Evolutionary conservation across 2,888 invertebrate genomes (phyloP).

Genomic region (Nomada goodeniana): DNA sequence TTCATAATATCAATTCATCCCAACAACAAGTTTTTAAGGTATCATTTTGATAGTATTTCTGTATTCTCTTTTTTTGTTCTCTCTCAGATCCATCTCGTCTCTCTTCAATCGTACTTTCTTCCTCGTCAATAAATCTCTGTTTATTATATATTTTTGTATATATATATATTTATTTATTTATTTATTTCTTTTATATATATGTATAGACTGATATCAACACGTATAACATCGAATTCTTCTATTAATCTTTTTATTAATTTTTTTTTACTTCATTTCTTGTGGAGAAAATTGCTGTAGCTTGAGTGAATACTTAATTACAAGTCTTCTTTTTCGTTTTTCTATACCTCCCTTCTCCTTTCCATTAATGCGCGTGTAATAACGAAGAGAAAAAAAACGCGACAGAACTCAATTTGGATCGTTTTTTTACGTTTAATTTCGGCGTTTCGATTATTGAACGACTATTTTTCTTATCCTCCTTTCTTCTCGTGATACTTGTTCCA

Average conservation of each 20-base stretch:
- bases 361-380: constrained; percentile 24
- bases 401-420: constrained; percentile 32
- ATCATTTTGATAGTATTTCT: constrained; percentile 75
- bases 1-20: constrained; percentile 78
- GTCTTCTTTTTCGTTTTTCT: constrained; percentile 3
- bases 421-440: constrained; percentile 57
- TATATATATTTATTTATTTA: constrained; percentile 71
- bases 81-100: constrained; percentile 28
- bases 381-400: constrained; percentile 4
- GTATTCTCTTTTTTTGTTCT: constrained; percentile 55
- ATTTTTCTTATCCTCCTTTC: neutral
- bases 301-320: constrained; percentile 63
- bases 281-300: constrained; percentile 67
- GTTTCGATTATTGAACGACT: constrained; percentile 51
- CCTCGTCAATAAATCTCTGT: constrained; percentile 76
- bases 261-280: constrained; percentile 55
- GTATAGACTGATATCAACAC: constrained; percentile 81
- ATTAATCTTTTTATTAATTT: constrained; percentile 50
- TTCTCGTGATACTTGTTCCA: neutral
- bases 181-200: constrained; percentile 70
- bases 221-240: constrained; percentile 75
- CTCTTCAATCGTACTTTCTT: constrained; percentile 73
- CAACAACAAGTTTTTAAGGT: constrained; percentile 80
- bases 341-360: neutral
- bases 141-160: constrained; percentile 72